phyloP scores from a whole-genome alignment of 2,888 invertebrate genomes.

The Ichneumoninae sp. region DNA sequence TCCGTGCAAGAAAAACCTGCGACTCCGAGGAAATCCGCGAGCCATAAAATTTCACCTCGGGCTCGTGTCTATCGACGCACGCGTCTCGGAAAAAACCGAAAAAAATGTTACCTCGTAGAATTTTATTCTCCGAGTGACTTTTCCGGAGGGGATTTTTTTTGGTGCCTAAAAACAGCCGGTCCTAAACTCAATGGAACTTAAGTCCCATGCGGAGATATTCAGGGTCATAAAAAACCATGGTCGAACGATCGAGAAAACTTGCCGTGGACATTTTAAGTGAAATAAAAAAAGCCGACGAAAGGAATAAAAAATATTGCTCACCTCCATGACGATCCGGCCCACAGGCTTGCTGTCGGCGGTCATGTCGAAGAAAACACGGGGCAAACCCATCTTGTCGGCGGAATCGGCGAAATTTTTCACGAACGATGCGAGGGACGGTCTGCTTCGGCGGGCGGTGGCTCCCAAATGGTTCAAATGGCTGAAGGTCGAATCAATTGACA shows the following conservation, averaged over 20 bases:
- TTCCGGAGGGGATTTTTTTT: too few species aligned
- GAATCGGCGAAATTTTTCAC: constrained; percentile 85
- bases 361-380: constrained; percentile 96
- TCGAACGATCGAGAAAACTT: background rate
- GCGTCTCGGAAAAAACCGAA: too few species aligned
- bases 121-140: too few species aligned
- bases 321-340: constrained; percentile 97
- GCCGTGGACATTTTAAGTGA: background rate
- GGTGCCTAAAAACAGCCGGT: too few species aligned
- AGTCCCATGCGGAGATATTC: too few species aligned
- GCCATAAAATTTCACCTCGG: too few species aligned
- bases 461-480: constrained; percentile 82
- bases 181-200: too few species aligned
- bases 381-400: constrained; percentile 90
- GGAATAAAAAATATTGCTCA: constrained; percentile 85
- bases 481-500: constrained; percentile 84
- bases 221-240: too few species aligned
- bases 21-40: too few species aligned
- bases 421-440: constrained; percentile 80
- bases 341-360: constrained; percentile 91
- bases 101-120: too few species aligned
- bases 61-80: too few species aligned
- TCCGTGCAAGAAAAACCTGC: constrained; percentile 55
- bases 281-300: constrained; percentile 41
- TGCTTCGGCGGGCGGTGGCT: constrained; percentile 80